Percentiles rank a stretch among this genome's conserved stretches.
Conservation (phyloP, 2,888 invertebrate genomes). For the Tridacna crocea region DNA sequence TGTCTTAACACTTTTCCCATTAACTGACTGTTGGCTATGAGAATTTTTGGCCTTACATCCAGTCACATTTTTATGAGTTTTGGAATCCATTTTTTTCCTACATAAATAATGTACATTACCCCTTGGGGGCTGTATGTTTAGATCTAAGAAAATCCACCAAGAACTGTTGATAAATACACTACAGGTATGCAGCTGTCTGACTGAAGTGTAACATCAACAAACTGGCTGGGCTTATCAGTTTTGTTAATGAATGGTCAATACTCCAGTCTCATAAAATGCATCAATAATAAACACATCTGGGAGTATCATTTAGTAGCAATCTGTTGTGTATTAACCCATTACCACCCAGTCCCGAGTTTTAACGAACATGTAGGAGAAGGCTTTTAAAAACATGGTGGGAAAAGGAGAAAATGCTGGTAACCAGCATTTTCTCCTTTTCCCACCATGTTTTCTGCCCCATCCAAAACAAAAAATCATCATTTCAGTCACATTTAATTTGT, state of each 20-base stretch:
- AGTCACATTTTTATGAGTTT: constrained; percentile 20
- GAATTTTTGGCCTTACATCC: not conserved
- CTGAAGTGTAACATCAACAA: constrained; percentile 16
- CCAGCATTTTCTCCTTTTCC: too few relatives aligned
- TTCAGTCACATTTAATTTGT: too few relatives aligned
- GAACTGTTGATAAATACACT: constrained; percentile 8
- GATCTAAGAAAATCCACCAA: constrained; percentile 8
- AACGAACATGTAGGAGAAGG: too few relatives aligned
- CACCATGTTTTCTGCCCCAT: too few relatives aligned
- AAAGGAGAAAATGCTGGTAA: too few relatives aligned
- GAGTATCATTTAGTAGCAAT: constrained; percentile 4
- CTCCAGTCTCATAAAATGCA: constrained; percentile 18
- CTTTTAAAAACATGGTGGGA: too few relatives aligned
- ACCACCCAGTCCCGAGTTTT: too few relatives aligned
- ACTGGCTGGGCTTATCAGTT: not conserved
- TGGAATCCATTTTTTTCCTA: constrained; percentile 20
- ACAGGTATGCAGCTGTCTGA: not conserved
- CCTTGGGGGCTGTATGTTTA: constrained; percentile 1
- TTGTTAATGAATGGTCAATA: constrained; percentile 19
- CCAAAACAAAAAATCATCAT: too few relatives aligned
- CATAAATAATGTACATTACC: constrained; percentile 14
- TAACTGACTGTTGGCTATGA: not conserved
- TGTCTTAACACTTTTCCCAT: not conserved
- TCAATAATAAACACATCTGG: constrained; percentile 16
- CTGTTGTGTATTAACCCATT: not conserved